Evolutionary conservation across 2,113 vertebrate genomes (phyloP).

Genomic region (Calypte anna): DNA sequence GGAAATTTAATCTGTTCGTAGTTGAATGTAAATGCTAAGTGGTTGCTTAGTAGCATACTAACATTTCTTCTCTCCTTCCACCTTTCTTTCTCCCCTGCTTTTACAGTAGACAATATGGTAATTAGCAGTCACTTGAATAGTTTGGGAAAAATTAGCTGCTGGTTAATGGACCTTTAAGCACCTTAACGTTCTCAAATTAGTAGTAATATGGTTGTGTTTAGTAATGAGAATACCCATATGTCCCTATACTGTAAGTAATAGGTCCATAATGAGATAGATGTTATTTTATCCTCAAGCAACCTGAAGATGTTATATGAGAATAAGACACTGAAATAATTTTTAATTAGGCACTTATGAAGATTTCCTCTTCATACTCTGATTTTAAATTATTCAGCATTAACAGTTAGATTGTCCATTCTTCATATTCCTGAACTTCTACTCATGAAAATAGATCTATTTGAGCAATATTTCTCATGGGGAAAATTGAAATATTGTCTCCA

Average conservation of each 20-base stretch:
- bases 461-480: neutral
- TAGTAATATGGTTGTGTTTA: neutral
- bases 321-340: neutral
- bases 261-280: neutral
- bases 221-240: neutral
- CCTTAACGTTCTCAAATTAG: neutral
- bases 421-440: neutral
- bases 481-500: neutral
- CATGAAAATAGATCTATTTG: neutral
- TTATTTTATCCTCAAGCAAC: neutral
- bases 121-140: neutral
- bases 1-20: constrained; percentile 13
- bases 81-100: neutral
- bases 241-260: neutral
- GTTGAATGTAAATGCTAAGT: constrained; percentile 40
- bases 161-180: neutral
- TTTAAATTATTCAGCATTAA: neutral
- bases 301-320: neutral
- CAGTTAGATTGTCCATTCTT: neutral
- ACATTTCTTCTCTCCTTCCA: neutral
- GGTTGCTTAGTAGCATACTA: constrained; percentile 35
- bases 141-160: neutral
- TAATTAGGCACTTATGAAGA: neutral
- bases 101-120: neutral
- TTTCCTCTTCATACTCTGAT: neutral